Percentiles rank a stretch among this genome's conserved stretches.
These are phyloP conservation scores for Gymnogyps californianus DNA, from an alignment of 2,113 vertebrate species.

Conservation along the genomic window DNA sequence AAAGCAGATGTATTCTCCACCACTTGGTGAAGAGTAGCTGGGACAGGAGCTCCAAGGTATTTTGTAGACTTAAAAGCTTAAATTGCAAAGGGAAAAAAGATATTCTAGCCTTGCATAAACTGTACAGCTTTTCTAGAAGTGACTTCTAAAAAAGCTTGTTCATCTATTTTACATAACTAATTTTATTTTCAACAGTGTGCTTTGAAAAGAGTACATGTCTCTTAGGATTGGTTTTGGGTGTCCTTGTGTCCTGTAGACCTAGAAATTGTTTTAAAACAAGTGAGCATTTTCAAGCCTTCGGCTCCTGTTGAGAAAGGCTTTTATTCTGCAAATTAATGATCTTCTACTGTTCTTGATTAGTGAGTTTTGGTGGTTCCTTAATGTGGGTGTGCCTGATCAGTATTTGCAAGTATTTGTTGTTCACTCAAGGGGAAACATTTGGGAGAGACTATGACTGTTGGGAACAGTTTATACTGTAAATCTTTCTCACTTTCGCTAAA, in stretches of 20 bases:
- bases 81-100: not conserved
- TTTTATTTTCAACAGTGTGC: not conserved
- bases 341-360: conserved; percentile 1
- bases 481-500: not conserved
- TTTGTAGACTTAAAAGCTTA: not conserved
- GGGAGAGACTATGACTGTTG: not conserved
- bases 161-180: not conserved
- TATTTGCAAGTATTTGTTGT: not conserved
- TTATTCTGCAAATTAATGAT: conserved; percentile 34
- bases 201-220: not conserved
- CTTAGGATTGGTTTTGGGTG: not conserved
- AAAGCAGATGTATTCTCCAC: not conserved
- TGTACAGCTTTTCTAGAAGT: not conserved
- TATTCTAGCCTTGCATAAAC: not conserved
- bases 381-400: not conserved
- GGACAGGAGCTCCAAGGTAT: not conserved
- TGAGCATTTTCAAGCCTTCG: not conserved
- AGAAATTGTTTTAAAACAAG: conserved; percentile 30
- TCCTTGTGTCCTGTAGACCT: not conserved
- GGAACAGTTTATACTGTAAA: not conserved
- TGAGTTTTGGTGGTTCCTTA: not conserved
- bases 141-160: not conserved
- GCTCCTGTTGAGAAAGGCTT: conserved; percentile 2
- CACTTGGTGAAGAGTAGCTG: not conserved
- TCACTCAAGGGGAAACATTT: not conserved